Evolutionary conservation across 2,888 invertebrate species (phyloP), one percentile per base, ranked within the genome.

Genomic region (Agonopterix heracliana): DNA sequence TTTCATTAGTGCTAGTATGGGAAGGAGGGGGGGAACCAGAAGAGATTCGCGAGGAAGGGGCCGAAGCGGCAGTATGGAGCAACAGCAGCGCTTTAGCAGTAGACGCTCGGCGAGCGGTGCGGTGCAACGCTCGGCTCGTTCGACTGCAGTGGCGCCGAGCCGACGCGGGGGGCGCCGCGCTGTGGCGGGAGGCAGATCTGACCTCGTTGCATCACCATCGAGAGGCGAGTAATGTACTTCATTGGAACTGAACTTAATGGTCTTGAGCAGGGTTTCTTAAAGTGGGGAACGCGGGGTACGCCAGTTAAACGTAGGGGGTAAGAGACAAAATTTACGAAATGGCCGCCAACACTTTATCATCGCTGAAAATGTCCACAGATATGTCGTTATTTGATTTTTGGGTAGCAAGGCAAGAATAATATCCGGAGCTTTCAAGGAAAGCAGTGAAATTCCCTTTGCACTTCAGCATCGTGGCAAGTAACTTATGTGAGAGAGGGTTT

Each of bases 11-110:
- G 8, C 53, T 86, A 56, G 83, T 88, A 7, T 87, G 88, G 87
- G 88, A 88, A 63, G 85, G 86, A 0, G 85, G 87, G 59, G 86
- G 86, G 65, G 77, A 75, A 3, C n/a, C 5, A 12, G 64, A 63
- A 8, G 70, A 68, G 1, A 66, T 56, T 3, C 66, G 59, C 1
- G 80, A 82, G 9, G 81, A 83, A 50, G 74, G 75, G 0, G 81
- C 85, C 0, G 87, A 89, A 56, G 74, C 82, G 1, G 88, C 88
- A 0, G 74, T 88, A 9, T 89, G 89, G 89, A 88, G 88, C 53
- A 89, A 89, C 63, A 87, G 87, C 60, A 85, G 81, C 12, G 75
- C 86, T 1, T 55, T 89, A 7, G 87, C 87, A 0, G 47, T 89
- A 12, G 89, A 89, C 59, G 86, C 88, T 1, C 63, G 89, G 1